A percentile compares a stretch with the other conserved stretches of the same genome.
Conservation (phyloP, 2,888 invertebrate genomes). For the Opisthograptis luteolata region DNA sequence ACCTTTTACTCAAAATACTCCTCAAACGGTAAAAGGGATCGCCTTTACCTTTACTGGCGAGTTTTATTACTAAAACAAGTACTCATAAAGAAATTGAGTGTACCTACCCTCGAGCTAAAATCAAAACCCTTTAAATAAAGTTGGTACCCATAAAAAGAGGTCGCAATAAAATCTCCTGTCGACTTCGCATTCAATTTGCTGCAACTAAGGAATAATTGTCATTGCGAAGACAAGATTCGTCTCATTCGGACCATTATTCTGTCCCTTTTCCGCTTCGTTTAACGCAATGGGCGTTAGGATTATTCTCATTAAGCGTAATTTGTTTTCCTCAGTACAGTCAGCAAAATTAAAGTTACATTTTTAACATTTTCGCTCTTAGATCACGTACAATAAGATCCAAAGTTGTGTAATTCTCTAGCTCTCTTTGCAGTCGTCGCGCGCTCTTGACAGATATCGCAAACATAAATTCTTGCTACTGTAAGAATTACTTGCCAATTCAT, state of each 20-base stretch:
- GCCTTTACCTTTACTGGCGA: no score
- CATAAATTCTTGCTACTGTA: constrained; percentile 31
- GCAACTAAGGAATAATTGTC: constrained; percentile 45
- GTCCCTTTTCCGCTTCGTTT: constrained; percentile 55
- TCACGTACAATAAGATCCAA: constrained; percentile 4
- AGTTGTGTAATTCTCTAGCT: background rate
- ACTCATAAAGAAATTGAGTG: background rate
- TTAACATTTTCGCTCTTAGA: constrained; percentile 6
- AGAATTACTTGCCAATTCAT: constrained; percentile 17
- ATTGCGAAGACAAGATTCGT: constrained; percentile 49
- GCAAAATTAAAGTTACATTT: constrained; percentile 19
- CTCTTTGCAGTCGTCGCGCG: constrained; percentile 22
- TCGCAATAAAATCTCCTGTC: constrained; percentile 24
- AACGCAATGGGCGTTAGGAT: constrained; percentile 48
- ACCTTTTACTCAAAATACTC: no score
- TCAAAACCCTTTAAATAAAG: constrained; percentile 25
- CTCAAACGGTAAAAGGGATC: no score
- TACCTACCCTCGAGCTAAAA: background rate
- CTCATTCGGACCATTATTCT: constrained; percentile 42
- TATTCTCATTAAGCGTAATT: constrained; percentile 57
- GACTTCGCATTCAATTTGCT: constrained; percentile 43
- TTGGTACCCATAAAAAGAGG: constrained; percentile 26
- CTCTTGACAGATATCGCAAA: constrained; percentile 43
- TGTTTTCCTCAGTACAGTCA: constrained; percentile 44
- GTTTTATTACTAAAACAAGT: background rate